These are phyloP conservation scores for Drosophila paracracens DNA, from an alignment of 2,888 invertebrate species.

Conservation along the genomic window DNA sequence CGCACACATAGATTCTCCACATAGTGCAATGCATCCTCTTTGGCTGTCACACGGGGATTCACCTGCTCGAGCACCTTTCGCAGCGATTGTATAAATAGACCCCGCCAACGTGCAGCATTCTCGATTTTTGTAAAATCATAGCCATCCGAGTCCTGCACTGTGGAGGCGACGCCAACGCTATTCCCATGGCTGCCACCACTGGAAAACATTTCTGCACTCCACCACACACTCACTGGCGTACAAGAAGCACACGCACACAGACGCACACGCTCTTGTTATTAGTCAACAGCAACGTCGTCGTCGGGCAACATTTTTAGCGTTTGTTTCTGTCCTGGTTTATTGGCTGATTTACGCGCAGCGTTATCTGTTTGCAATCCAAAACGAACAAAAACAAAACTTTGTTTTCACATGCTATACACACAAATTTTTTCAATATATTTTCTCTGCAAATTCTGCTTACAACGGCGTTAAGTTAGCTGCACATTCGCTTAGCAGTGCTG, in stretches of 20 bases:
- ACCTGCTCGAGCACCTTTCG: conserved; percentile 96
- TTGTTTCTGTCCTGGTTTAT: conserved; percentile 28
- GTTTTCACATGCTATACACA: conserved; percentile 64
- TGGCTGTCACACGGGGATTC: conserved; percentile 93
- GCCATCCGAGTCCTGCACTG: conserved; percentile 74
- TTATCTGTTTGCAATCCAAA: conserved; percentile 38
- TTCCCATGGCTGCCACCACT: conserved; percentile 59
- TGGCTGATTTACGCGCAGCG: conserved; percentile 9
- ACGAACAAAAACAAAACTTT: conserved; percentile 54
- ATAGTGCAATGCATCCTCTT: conserved; percentile 95
- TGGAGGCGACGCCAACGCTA: conserved; percentile 59
- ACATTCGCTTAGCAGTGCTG: conserved; percentile 39
- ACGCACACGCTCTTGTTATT: conserved; percentile 60
- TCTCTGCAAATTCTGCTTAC: conserved; percentile 64
- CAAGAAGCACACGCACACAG: conserved; percentile 30
- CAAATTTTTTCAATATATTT: conserved; percentile 61
- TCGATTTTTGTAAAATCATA: conserved; percentile 94
- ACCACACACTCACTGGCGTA: conserved; percentile 42
- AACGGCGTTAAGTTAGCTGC: conserved; percentile 59
- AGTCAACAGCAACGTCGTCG: conserved; percentile 62
- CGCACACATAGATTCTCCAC: conserved; percentile 96
- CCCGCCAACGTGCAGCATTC: conserved; percentile 96
- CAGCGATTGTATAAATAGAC: conserved; percentile 93
- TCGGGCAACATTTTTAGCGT: conserved; percentile 52
- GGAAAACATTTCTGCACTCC: conserved; percentile 87